Evolutionary conservation across 2,888 invertebrate species (phyloP).

Genomic region (Belgica antarctica): DNA sequence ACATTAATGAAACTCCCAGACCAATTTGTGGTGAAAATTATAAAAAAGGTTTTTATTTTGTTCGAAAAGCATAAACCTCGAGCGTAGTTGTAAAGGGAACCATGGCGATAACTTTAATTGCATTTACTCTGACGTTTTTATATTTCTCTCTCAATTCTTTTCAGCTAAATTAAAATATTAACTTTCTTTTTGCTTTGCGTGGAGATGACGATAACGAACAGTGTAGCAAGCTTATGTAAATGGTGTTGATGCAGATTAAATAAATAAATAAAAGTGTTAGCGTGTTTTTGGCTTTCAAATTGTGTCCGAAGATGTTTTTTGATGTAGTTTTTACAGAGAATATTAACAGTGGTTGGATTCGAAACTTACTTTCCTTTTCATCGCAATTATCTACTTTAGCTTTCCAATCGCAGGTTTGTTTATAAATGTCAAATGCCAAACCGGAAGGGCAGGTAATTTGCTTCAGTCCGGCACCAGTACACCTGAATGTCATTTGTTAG

Average conservation of each 20-base stretch:
- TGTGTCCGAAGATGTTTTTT: background rate
- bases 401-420: slow-evolving; percentile 98
- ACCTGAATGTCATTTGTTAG: slow-evolving; percentile 68
- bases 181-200: slow-evolving; percentile 9
- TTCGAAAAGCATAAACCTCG: background rate
- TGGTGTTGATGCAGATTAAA: slow-evolving; percentile 12
- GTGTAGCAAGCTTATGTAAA: background rate
- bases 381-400: slow-evolving; percentile 96
- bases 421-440: slow-evolving; percentile 95
- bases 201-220: background rate
- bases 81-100: background rate
- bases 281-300: slow-evolving; percentile 1
- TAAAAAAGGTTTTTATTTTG: slow-evolving; percentile 12
- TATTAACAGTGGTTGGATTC: too few species aligned
- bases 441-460: slow-evolving; percentile 96
- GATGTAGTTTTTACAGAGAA: too few species aligned
- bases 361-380: slow-evolving; percentile 91
- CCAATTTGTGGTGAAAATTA: slow-evolving; percentile 19
- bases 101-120: slow-evolving; percentile 8
- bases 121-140: slow-evolving; percentile 13
- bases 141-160: slow-evolving; percentile 8
- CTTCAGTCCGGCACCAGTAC: slow-evolving; percentile 93
- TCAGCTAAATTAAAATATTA: slow-evolving; percentile 10
- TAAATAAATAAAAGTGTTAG: background rate
- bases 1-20: slow-evolving; percentile 30